Evolutionary conservation across 2,113 vertebrate species (phyloP).

Genomic region (Nanorana parkeri): DNA sequence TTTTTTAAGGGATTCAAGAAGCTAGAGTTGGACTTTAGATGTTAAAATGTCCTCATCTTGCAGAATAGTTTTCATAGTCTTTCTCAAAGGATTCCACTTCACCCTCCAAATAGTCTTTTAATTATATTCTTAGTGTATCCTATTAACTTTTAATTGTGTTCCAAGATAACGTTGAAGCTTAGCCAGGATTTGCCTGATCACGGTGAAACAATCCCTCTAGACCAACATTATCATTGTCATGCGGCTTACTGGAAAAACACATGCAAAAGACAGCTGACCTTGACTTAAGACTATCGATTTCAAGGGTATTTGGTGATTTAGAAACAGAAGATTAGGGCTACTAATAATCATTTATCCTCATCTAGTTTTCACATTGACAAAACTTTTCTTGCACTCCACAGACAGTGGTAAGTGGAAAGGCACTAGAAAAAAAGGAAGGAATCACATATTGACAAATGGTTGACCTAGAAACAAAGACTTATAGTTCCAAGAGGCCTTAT

Average conservation of each 20-base stretch:
- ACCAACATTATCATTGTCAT: conserved; percentile 30
- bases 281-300: conserved; percentile 14
- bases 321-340: conserved; percentile 16
- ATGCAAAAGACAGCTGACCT: conserved; percentile 29
- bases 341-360: conserved; percentile 47
- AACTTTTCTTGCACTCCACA: background rate
- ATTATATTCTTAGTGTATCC: conserved; percentile 45
- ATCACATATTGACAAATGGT: conserved; percentile 24
- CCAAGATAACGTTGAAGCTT: conserved; percentile 37
- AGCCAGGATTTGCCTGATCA: conserved; percentile 47
- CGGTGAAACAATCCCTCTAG: conserved; percentile 33
- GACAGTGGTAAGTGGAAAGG: background rate
- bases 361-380: conserved; percentile 23
- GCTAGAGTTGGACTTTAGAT: background rate
- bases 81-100: conserved; percentile 14
- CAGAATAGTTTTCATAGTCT: conserved; percentile 24
- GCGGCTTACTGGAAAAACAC: background rate
- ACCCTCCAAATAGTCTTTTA: conserved; percentile 44
- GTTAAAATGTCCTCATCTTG: conserved; percentile 6
- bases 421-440: background rate
- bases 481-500: background rate
- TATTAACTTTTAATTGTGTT: conserved; percentile 52
- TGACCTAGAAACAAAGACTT: conserved; percentile 2
- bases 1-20: no score
- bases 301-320: conserved; percentile 38